These are phyloP conservation scores for Drosophila suzukii DNA, from an alignment of 1,140 invertebrate genomes.

Conservation along the genomic window DNA sequence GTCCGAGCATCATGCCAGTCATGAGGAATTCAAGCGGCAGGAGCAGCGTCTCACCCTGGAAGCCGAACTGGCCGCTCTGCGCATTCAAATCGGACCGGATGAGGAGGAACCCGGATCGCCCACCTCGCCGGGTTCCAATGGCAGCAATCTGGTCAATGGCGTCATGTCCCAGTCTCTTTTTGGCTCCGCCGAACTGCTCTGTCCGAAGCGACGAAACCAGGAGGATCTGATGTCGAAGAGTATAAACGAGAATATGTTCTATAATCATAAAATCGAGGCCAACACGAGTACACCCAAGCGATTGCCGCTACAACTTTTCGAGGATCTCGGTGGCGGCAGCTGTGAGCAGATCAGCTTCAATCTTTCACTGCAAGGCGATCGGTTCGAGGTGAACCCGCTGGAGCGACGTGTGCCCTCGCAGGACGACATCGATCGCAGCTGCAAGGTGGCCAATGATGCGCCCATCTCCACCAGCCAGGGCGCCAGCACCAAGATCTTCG, in stretches of 20 bases:
- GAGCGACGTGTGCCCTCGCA: conserved; percentile 88
- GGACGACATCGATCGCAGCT: conserved; percentile 94
- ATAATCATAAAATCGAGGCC: conserved; percentile 82
- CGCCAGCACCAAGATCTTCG: conserved; percentile 92
- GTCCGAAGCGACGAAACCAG: conserved; percentile 63
- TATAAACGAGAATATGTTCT: conserved; percentile 87
- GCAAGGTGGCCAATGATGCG: conserved; percentile 92
- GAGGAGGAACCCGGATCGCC: conserved; percentile 42
- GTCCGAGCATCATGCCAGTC: conserved; percentile 91
- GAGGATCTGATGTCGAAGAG: conserved; percentile 87
- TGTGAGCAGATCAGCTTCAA: conserved; percentile 77
- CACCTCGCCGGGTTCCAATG: conserved; percentile 13
- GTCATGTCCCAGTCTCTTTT: conserved; percentile 84
- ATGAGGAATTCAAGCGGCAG: conserved; percentile 93
- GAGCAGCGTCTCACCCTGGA: conserved; percentile 87
- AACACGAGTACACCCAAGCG: conserved; percentile 76
- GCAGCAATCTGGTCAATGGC: conserved; percentile 61
- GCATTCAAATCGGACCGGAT: conserved; percentile 57
- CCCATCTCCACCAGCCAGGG: conserved; percentile 88
- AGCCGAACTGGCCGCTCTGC: conserved; percentile 62
- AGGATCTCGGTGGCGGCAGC: conserved; percentile 54
- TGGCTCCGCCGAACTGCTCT: conserved; percentile 78
- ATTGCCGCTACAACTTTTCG: conserved; percentile 63
- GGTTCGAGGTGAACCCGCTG: conserved; percentile 85
- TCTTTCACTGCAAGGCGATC: conserved; percentile 83